Conservation (phyloP, 2,888 invertebrate species). For the Caenorhabditis sinica region DNA sequence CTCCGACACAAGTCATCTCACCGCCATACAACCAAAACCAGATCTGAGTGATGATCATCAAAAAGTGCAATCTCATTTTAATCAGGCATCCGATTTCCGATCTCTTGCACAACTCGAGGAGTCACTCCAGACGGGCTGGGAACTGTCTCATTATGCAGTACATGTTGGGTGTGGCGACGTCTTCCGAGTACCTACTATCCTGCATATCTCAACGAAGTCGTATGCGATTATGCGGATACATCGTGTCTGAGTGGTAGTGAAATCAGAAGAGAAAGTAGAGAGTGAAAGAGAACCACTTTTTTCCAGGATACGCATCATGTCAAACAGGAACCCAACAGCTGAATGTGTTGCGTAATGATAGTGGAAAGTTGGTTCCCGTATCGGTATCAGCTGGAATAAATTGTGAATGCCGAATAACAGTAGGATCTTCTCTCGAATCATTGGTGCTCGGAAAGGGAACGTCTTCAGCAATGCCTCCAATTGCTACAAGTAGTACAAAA, state of each 20-base stretch:
- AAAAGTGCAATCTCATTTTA: constrained; percentile 19
- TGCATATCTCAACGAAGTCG: constrained; percentile 67
- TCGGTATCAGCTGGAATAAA: constrained; percentile 64
- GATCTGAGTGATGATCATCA: neutral
- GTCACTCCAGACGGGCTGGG: constrained; percentile 62
- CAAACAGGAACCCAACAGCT: constrained; percentile 64
- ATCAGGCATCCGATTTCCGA: constrained; percentile 62
- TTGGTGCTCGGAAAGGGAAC: constrained; percentile 61
- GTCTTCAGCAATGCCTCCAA: constrained; percentile 35
- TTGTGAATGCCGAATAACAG: constrained; percentile 61
- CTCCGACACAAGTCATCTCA: constrained; percentile 19
- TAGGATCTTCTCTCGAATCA: constrained; percentile 48
- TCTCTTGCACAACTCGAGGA: constrained; percentile 64
- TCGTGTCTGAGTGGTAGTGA: constrained; percentile 65
- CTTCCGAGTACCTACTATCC: constrained; percentile 69
- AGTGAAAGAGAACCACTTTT: constrained; percentile 29
- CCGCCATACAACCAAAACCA: constrained; percentile 15
- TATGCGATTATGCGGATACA: constrained; percentile 65
- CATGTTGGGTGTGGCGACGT: constrained; percentile 70
- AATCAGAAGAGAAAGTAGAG: constrained; percentile 8
- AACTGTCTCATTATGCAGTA: constrained; percentile 65
- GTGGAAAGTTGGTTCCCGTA: constrained; percentile 58
- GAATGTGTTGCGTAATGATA: constrained; percentile 66
- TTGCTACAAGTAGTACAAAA: constrained; percentile 51
- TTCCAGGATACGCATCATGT: constrained; percentile 67